Evolutionary conservation across 2,888 invertebrate species (phyloP), one percentile per base, ranked within the genome.

Genomic region (Perizoma flavofasciatum): DNA sequence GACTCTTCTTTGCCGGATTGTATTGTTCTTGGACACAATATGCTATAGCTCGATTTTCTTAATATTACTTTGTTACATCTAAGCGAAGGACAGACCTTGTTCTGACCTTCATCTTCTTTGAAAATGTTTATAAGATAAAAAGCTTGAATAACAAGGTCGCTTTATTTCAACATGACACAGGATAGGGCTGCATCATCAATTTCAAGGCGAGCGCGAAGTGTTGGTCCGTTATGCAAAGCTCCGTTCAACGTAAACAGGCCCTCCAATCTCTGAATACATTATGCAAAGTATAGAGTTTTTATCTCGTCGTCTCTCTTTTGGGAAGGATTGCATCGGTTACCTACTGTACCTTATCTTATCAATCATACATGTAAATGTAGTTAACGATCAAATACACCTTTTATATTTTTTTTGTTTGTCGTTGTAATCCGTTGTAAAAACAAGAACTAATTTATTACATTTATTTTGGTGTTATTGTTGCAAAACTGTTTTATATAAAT

Each of bases 201-300:
- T 74, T 78, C 64, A 68, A 68, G 71, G 65, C 67, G 56, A 70
- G 65, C 69, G 69, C 69, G 72, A 79, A 80, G 79, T 77, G 76
- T 77, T 75, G 69, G 66, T 66, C 77, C 79, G 80, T 83, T 83
- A 82, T 74, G 72, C 79, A 82, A 84, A 71, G 67, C 63, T 73
- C 68, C 72, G 69, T 75, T 65, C 68, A 74, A 78, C 71, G 71
- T 75, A 79, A 81, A 80, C 75, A 78, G 73, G 71, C 74, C 79
- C 72, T 73, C 74, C 22, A 46, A 52, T 48, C 52, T 54, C 69
- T 63, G 74, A 70, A 83, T 83, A 81, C 71, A 82, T 85, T 81
- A 85, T 85, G 79, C 79, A 82, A 80, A 80, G 74, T 71, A 77
- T 2, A 22, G 22, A 22, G 82, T 82, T 82, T 59, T 83, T 82